A percentile compares a stretch with the other conserved stretches of the same genome.
Evolutionary conservation across 2,113 vertebrate genomes (phyloP).

Genomic region (Elachura formosa): DNA sequence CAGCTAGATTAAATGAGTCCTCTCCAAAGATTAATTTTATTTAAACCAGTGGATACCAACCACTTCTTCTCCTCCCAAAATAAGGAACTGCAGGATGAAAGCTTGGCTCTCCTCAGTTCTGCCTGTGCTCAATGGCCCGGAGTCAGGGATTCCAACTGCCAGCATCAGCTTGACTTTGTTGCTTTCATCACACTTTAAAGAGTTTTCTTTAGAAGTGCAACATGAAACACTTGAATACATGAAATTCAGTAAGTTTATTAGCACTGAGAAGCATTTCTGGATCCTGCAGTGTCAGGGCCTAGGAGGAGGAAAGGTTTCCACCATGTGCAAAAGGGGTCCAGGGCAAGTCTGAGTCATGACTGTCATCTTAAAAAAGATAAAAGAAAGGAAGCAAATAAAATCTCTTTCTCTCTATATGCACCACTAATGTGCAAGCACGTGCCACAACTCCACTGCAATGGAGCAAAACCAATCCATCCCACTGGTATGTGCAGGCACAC

Average conservation of each 20-base stretch:
- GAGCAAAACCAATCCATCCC: background rate
- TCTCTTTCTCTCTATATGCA: background rate
- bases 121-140: background rate
- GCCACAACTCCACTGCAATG: background rate
- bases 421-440: background rate
- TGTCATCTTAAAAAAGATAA: background rate
- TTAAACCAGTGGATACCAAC: background rate
- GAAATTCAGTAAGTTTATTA: background rate
- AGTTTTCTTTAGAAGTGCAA: background rate
- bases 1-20: background rate
- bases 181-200: conserved; percentile 20
- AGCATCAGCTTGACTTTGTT: conserved; percentile 4
- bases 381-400: background rate
- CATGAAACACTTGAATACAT: background rate
- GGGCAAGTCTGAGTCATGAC: background rate
- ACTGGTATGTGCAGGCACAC: background rate
- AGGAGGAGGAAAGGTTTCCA: background rate
- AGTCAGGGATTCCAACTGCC: background rate
- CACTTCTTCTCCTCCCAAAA: background rate
- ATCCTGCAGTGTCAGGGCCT: background rate
- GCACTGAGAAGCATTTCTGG: background rate
- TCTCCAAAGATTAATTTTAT: background rate
- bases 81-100: background rate
- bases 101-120: background rate
- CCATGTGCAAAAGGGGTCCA: background rate